These are phyloP conservation scores for Hirundo rustica DNA, from an alignment of 2,797 vertebrate species.

Conservation along the genomic window DNA sequence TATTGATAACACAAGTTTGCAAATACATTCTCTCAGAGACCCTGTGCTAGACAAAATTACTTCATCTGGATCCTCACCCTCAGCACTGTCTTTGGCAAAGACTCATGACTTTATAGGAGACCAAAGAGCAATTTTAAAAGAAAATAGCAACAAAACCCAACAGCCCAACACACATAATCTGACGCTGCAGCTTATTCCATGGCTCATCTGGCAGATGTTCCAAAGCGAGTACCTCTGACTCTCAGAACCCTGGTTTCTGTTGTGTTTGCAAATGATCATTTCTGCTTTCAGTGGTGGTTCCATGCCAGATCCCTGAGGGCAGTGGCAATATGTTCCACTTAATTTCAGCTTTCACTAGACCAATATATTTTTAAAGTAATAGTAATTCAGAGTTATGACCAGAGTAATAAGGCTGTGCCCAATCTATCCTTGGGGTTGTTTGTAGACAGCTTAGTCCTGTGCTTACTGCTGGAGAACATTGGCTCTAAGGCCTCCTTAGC, in stretches of 20 bases:
- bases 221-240: neutral
- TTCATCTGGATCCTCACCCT: neutral
- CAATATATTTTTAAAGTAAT: neutral
- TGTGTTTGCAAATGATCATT: neutral
- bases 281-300: neutral
- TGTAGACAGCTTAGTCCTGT: neutral
- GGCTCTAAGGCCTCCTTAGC: neutral
- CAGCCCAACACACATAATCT: neutral
- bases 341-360: conserved; percentile 3
- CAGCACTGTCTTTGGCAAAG: neutral
- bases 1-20: neutral
- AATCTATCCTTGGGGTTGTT: neutral
- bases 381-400: neutral
- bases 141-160: neutral
- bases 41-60: neutral
- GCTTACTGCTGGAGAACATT: neutral
- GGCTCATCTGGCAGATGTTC: conserved; percentile 5
- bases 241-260: neutral
- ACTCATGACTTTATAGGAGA: neutral
- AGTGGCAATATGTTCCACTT: conserved; percentile 1
- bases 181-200: neutral
- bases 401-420: neutral
- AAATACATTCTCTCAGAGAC: neutral
- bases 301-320: neutral
- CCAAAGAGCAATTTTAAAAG: neutral